phyloP scores from a whole-genome alignment of 2,888 invertebrate genomes.

The Cerastis leucographa region DNA sequence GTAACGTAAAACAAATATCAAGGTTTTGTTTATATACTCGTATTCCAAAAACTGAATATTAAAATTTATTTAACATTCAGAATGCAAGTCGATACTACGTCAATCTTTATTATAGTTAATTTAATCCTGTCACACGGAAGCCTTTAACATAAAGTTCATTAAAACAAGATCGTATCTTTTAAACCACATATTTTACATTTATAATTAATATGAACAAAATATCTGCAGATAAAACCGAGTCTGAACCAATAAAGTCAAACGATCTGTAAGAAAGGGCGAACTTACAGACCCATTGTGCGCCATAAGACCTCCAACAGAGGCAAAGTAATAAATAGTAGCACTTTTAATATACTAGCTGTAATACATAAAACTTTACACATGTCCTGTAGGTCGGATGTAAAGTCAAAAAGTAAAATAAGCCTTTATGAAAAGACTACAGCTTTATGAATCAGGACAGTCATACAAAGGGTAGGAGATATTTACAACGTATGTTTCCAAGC shows the following conservation, averaged over 20 bases:
- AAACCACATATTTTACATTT: background rate
- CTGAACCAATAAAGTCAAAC: slow-evolving; percentile 26
- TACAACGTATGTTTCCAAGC: slow-evolving; percentile 7
- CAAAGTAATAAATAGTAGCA: slow-evolving; percentile 48
- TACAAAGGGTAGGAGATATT: slow-evolving; percentile 26
- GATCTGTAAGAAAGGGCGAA: background rate
- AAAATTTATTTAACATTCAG: slow-evolving; percentile 10
- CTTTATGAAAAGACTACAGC: slow-evolving; percentile 29
- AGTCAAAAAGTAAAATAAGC: slow-evolving; percentile 40
- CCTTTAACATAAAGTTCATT: slow-evolving; percentile 3
- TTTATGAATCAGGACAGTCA: slow-evolving; percentile 41
- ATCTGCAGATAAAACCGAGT: slow-evolving; percentile 11
- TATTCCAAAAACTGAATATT: slow-evolving; percentile 8
- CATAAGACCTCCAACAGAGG: slow-evolving; percentile 62
- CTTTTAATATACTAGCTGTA: slow-evolving; percentile 46
- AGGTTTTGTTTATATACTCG: slow-evolving; percentile 20
- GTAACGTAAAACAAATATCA: slow-evolving; percentile 1
- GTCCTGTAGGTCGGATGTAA: slow-evolving; percentile 25
- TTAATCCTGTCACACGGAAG: slow-evolving; percentile 23
- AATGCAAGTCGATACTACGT: background rate
- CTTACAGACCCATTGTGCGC: slow-evolving; percentile 16
- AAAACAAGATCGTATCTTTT: background rate
- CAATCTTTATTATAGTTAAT: slow-evolving; percentile 14
- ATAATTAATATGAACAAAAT: slow-evolving; percentile 10
- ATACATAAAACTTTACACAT: slow-evolving; percentile 39